phyloP scores from a whole-genome alignment of 2,113 vertebrate species.

The Macrotis lagotis region DNA sequence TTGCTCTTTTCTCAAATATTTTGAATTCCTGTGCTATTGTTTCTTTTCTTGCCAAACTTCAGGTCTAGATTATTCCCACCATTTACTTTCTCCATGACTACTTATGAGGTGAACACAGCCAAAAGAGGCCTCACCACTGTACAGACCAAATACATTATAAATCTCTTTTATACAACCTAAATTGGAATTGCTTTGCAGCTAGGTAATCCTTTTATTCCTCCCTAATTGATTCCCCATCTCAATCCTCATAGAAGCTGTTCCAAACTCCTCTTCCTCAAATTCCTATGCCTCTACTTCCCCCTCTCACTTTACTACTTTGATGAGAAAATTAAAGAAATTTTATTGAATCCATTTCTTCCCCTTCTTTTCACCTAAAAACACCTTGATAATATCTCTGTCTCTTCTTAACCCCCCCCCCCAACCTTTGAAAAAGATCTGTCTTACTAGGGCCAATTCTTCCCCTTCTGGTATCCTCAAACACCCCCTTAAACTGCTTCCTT shows the following conservation, averaged over 20 bases:
- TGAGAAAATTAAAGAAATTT: neutral
- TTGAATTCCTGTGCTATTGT: neutral
- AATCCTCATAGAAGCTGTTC: neutral
- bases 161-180: neutral
- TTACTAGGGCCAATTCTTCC: neutral
- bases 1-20: neutral
- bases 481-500: too few relatives aligned
- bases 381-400: neutral
- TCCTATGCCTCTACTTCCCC: neutral
- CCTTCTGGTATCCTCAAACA: neutral
- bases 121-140: neutral
- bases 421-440: neutral
- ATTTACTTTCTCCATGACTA: neutral
- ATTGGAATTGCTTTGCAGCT: neutral
- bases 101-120: neutral
- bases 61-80: neutral
- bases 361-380: neutral
- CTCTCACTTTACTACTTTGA: neutral
- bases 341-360: neutral
- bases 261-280: neutral
- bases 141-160: neutral
- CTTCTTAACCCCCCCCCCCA: neutral
- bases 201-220: neutral
- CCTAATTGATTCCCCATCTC: neutral
- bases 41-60: neutral